Conservation (phyloP, 2,888 invertebrate genomes). For the Hyppa rectilinea region DNA sequence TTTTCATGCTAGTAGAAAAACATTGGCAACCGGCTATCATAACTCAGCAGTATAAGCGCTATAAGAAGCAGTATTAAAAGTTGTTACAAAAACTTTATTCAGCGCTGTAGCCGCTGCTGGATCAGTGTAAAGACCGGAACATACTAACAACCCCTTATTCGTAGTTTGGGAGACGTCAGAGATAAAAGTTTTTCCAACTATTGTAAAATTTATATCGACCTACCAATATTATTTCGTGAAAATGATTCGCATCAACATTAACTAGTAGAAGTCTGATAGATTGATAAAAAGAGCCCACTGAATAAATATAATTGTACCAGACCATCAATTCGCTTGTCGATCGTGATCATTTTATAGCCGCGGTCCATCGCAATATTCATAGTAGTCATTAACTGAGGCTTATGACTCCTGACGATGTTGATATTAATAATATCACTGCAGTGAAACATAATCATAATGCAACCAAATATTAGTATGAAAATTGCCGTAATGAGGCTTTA, state of each 20-base stretch:
- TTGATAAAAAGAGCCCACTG: slow-evolving; percentile 13
- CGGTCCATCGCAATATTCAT: slow-evolving; percentile 31
- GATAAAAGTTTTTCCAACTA: slow-evolving; percentile 4
- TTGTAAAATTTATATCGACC: neutral
- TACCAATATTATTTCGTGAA: neutral
- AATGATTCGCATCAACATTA: neutral
- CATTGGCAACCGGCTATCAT: slow-evolving; percentile 49
- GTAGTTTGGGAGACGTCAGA: slow-evolving; percentile 12
- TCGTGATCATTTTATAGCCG: slow-evolving; percentile 37
- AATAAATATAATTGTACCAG: slow-evolving; percentile 20
- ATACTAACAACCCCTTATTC: slow-evolving; percentile 23
- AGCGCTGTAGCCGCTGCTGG: slow-evolving; percentile 50
- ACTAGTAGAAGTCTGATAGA: slow-evolving; percentile 1
- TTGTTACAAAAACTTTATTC: slow-evolving; percentile 73
- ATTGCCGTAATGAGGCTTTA: slow-evolving; percentile 41
- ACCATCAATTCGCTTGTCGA: slow-evolving; percentile 28
- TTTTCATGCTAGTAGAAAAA: slow-evolving; percentile 44
- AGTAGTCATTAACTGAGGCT: slow-evolving; percentile 32
- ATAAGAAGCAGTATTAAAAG: slow-evolving; percentile 79
- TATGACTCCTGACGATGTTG: slow-evolving; percentile 24
- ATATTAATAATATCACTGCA: slow-evolving; percentile 29
- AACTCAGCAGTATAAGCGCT: slow-evolving; percentile 63
- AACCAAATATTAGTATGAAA: slow-evolving; percentile 27
- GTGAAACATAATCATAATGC: slow-evolving; percentile 32
- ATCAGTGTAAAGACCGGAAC: slow-evolving; percentile 48